Conservation (phyloP, 2,888 invertebrate species). For the Lasioglossum villosulum region DNA sequence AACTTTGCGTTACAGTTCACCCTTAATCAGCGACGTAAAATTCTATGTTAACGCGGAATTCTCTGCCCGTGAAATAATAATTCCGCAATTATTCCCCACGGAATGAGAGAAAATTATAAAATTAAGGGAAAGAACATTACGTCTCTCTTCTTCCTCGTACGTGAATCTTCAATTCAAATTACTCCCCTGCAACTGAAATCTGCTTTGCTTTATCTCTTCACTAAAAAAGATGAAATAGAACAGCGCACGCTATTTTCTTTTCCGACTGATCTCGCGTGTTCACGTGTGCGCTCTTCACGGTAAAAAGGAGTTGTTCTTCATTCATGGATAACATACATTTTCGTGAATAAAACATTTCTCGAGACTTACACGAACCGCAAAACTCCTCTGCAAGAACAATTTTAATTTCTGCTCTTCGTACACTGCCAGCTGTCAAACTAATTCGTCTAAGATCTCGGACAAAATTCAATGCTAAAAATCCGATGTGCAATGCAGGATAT, state of each 20-base stretch:
- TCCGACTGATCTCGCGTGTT: neutral
- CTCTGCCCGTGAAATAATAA: neutral
- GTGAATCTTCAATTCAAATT: conserved; percentile 8
- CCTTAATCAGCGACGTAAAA: neutral
- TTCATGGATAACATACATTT: neutral
- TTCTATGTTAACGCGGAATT: neutral
- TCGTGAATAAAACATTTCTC: neutral
- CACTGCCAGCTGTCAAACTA: neutral
- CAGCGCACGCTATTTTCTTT: neutral
- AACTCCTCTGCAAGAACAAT: neutral
- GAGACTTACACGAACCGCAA: too few relatives aligned
- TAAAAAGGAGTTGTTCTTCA: neutral
- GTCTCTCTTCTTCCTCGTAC: neutral
- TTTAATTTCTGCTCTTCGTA: neutral
- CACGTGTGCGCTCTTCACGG: neutral
- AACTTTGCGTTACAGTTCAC: neutral
- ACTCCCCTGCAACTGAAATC: neutral
- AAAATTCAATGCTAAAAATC: neutral
- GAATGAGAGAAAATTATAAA: conserved; percentile 4
- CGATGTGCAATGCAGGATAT: neutral
- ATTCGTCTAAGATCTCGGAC: too few relatives aligned
- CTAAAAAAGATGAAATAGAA: conserved; percentile 3
- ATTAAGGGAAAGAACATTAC: neutral
- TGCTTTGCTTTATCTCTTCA: neutral
- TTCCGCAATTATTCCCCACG: neutral